Evolutionary conservation across 2,113 vertebrate genomes (phyloP).

Genomic region (Lamprotornis superbus): DNA sequence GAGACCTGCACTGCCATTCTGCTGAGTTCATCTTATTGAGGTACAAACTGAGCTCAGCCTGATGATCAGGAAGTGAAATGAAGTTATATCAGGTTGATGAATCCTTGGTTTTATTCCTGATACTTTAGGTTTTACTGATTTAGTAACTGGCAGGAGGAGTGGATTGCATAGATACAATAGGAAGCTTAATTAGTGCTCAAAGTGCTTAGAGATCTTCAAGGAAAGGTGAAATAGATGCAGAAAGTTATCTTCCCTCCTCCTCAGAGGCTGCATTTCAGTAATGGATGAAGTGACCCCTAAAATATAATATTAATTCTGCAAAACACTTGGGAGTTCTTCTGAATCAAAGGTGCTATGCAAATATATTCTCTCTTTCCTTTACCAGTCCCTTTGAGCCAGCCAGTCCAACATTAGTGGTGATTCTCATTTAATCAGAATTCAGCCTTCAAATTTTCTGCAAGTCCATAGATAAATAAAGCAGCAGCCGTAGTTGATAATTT

Average conservation of each 20-base stretch:
- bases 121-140: neutral
- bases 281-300: conserved; percentile 50
- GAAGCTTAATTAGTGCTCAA: conserved; percentile 41
- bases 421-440: conserved; percentile 71
- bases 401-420: conserved; percentile 34
- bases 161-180: neutral
- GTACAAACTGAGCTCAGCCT: neutral
- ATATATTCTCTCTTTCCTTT: conserved; percentile 31
- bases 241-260: conserved; percentile 3
- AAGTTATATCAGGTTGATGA: neutral
- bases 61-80: neutral
- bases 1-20: neutral
- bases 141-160: neutral
- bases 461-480: conserved; percentile 71
- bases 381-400: conserved; percentile 22
- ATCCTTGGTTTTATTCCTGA: neutral
- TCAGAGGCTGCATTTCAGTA: conserved; percentile 10
- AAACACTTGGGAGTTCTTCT: conserved; percentile 23
- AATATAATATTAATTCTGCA: conserved; percentile 58
- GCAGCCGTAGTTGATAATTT: conserved; percentile 63
- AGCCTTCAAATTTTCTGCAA: conserved; percentile 59
- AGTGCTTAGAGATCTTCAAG: conserved; percentile 31
- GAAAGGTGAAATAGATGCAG: conserved; percentile 28
- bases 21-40: neutral
- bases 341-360: conserved; percentile 61